Evolutionary conservation across 2,888 invertebrate genomes (phyloP), one percentile per base, ranked within the genome.

Genomic region (Acleris emargana): DNA sequence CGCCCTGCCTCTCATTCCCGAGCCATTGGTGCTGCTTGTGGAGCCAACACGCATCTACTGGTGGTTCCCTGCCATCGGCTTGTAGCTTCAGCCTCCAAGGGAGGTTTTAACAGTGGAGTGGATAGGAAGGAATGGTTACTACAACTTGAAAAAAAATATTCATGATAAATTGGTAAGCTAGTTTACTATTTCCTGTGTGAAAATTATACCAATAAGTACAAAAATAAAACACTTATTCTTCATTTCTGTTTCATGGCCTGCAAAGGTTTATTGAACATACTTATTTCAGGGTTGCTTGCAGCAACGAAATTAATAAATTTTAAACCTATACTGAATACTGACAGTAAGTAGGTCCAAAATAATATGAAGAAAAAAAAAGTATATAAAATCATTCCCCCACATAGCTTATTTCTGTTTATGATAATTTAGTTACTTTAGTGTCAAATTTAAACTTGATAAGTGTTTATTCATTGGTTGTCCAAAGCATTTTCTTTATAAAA

Each of bases 101-200:
- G 91, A 45, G 94, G 94, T 4, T 94, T 92, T 73, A 93, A 89
- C 47, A 85, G 93, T 71, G 91, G 93, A 3, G 76, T 91, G 17
- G 91, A 93, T 28, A 90, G 94, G 71, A 93, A 93, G 70, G 86
- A 88, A 63, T 94, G 93, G 93, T 76, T 94, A 55, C 78, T 93
- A 64, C 77, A 91, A 49, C 86, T 86, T 78, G 93, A 93, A 75
- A 81, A 83, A 25, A 86, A 86, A 62, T 70, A 76, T 76, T 61
- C 62, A 43, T 67, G 45, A 58, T 11, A 28, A 25, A 28, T 43
- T 5, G 28, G 42, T 60, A 54, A 59, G 53, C 4, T 49, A 11
- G n/a, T 22, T 62, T 62, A 25, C 9, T 42, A 43, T 55, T 62
- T 42, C 55, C n/a, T 11, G 9, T 63, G 43, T 58, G 22, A 9